These are phyloP conservation scores for Erythrolamprus reginae DNA, from an alignment of 2,113 vertebrate species.

Conservation along the genomic window DNA sequence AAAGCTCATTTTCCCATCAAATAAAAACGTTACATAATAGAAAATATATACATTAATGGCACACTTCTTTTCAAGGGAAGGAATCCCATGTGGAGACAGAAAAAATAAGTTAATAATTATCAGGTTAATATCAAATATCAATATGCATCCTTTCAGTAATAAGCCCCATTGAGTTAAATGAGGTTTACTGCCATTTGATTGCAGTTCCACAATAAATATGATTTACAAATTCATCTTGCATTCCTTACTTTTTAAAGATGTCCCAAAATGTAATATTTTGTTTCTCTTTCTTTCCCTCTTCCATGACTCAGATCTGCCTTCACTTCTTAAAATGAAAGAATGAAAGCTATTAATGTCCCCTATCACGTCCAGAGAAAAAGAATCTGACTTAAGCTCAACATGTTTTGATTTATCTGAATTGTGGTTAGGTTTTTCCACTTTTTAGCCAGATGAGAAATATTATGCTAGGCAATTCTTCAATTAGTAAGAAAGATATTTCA, in stretches of 20 bases:
- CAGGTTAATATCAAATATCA: neutral
- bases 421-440: neutral
- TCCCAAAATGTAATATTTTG: neutral
- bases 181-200: neutral
- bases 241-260: neutral
- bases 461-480: slow-evolving; percentile 29
- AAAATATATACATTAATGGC: neutral
- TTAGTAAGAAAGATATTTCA: slow-evolving; percentile 58
- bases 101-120: neutral
- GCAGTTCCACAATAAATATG: neutral
- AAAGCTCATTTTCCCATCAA: neutral
- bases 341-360: neutral
- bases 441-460: slow-evolving; percentile 25
- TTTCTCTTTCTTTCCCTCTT: neutral
- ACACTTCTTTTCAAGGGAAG: neutral
- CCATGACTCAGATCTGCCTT: neutral
- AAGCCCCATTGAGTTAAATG: neutral
- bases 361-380: neutral
- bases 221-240: neutral
- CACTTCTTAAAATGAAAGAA: neutral
- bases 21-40: neutral
- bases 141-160: neutral
- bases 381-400: neutral
- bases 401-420: neutral
- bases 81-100: neutral